phyloP scores from a whole-genome alignment of 2,113 vertebrate species.

The Echinops telfairi region DNA sequence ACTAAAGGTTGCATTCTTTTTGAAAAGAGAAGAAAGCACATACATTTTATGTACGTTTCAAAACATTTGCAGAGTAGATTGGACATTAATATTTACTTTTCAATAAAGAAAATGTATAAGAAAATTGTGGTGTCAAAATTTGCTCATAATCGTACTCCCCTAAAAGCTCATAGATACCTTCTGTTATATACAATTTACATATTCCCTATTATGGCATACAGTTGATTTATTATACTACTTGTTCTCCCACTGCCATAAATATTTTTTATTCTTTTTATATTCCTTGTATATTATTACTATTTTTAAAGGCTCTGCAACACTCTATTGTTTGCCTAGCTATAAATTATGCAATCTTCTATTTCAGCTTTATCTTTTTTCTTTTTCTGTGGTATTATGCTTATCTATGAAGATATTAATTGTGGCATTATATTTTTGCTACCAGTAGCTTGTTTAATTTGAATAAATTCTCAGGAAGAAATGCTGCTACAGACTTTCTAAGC shows the following conservation, averaged over 20 bases:
- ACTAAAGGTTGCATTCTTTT: slow-evolving; percentile 29
- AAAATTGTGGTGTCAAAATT: slow-evolving; percentile 40
- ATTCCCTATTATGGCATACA: neutral
- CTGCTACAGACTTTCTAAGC: neutral
- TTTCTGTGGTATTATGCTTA: neutral
- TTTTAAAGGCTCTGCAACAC: neutral
- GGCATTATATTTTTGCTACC: neutral
- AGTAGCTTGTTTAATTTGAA: neutral
- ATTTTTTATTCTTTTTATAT: neutral
- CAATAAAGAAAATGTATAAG: neutral
- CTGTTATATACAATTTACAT: neutral
- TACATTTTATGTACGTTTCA: neutral
- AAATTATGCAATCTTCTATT: neutral
- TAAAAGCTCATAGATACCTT: slow-evolving; percentile 23
- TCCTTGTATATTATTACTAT: neutral
- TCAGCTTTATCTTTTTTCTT: neutral
- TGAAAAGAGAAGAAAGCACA: slow-evolving; percentile 18
- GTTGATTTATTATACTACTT: neutral
- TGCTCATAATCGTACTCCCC: neutral
- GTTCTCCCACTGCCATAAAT: neutral
- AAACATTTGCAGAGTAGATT: neutral
- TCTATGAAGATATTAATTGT: neutral
- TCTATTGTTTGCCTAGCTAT: neutral
- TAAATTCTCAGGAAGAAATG: neutral
- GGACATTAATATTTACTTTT: slow-evolving; percentile 12